Evolutionary conservation across 2,113 vertebrate genomes (phyloP).

Genomic region (Elephas maximus): DNA sequence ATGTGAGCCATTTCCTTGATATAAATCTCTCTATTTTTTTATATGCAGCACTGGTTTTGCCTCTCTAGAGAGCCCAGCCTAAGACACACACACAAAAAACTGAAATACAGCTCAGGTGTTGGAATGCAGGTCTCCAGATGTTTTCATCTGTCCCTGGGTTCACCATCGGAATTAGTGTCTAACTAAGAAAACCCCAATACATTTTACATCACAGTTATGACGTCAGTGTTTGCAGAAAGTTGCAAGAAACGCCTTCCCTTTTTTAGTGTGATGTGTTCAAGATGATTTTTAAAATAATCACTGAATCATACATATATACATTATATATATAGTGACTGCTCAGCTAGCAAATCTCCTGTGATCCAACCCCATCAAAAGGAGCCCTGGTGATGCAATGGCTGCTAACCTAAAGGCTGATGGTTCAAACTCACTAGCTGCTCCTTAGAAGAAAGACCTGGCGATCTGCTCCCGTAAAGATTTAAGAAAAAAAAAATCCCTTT

Average conservation of each 20-base stretch:
- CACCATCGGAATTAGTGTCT: not conserved
- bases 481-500: too few relatives aligned
- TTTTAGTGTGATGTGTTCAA: not conserved
- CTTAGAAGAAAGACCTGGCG: not conserved
- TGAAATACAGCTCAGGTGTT: slow-evolving; percentile 37
- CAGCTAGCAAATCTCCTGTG: not conserved
- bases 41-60: too few relatives aligned
- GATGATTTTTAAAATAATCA: not conserved
- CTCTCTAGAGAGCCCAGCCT: too few relatives aligned
- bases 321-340: not conserved
- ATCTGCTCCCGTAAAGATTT: too few relatives aligned
- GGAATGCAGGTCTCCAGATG: slow-evolving; percentile 12
- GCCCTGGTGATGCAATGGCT: too few relatives aligned
- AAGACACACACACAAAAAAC: not conserved
- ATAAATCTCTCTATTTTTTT: too few relatives aligned
- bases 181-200: not conserved
- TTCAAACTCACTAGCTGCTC: not conserved
- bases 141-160: not conserved
- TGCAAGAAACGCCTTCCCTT: not conserved
- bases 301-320: not conserved
- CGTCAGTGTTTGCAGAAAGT: not conserved
- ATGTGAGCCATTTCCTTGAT: too few relatives aligned
- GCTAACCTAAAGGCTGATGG: not conserved
- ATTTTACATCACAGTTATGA: not conserved
- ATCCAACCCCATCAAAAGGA: not conserved